phyloP scores from a whole-genome alignment of 1,140 invertebrate genomes.

The Bilobella aurantiaca region DNA sequence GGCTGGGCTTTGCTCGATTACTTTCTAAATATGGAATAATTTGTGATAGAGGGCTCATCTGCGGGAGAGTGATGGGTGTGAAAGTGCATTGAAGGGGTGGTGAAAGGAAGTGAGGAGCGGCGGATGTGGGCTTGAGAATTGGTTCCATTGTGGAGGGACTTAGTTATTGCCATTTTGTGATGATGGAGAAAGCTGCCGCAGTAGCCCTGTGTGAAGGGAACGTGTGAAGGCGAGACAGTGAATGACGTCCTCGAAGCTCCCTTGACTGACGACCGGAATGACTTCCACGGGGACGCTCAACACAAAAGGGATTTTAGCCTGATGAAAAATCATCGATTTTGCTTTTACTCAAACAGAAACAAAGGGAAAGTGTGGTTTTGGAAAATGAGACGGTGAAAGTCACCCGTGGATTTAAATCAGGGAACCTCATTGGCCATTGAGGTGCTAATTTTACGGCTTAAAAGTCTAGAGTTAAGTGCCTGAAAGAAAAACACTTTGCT shows the following conservation, averaged over 20 bases:
- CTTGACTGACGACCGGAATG: neutral
- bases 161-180: no score
- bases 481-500: no score
- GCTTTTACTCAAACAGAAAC: neutral
- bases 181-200: neutral
- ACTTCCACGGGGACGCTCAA: neutral
- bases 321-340: conserved; percentile 28
- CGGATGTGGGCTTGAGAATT: neutral
- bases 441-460: no score
- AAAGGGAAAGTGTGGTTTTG: neutral
- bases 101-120: neutral
- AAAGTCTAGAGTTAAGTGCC: no score
- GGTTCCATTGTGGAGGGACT: neutral
- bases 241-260: neutral
- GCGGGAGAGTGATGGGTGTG: neutral
- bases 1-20: conserved; percentile 39
- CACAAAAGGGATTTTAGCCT: conserved; percentile 23
- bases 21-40: no score
- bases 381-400: neutral
- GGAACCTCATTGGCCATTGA: no score
- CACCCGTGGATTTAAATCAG: no score
- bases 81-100: neutral
- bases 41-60: neutral
- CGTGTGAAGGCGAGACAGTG: conserved; percentile 4
- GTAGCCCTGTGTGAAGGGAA: neutral